These are phyloP conservation scores for Drosophila parabipectinata DNA, from an alignment of 1,140 invertebrate species.

Conservation along the genomic window DNA sequence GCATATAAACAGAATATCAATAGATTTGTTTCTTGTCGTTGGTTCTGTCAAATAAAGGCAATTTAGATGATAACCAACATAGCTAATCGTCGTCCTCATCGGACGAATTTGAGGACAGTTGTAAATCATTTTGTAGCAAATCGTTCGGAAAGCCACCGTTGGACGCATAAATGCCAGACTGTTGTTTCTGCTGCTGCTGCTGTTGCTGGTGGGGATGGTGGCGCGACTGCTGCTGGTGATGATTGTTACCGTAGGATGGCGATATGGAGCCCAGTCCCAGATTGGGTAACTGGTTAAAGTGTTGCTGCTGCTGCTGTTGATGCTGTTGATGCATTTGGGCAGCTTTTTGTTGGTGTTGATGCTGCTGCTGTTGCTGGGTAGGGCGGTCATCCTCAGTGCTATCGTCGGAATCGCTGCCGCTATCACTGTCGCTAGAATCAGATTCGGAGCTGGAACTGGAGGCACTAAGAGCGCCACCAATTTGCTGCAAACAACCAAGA, in stretches of 20 bases:
- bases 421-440: slow-evolving; percentile 84
- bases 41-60: slow-evolving; percentile 42
- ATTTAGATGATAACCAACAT: slow-evolving; percentile 30
- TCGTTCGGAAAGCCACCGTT: slow-evolving; percentile 85
- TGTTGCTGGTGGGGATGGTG: slow-evolving; percentile 69
- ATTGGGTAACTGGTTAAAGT: slow-evolving; percentile 42
- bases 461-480: slow-evolving; percentile 72
- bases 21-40: slow-evolving; percentile 40
- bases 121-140: slow-evolving; percentile 89
- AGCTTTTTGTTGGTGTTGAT: slow-evolving; percentile 37
- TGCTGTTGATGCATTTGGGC: slow-evolving; percentile 56
- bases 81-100: slow-evolving; percentile 79
- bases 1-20: slow-evolving; percentile 70
- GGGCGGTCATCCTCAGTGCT: slow-evolving; percentile 70
- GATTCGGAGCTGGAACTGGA: slow-evolving; percentile 83
- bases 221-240: slow-evolving; percentile 57
- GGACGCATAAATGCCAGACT: slow-evolving; percentile 74
- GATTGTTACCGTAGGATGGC: slow-evolving; percentile 45
- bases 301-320: slow-evolving; percentile 57
- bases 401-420: slow-evolving; percentile 83
- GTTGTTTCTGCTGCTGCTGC: slow-evolving; percentile 47
- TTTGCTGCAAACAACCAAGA: slow-evolving; percentile 58
- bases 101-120: slow-evolving; percentile 86
- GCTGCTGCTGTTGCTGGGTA: slow-evolving; percentile 25
- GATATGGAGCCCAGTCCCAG: slow-evolving; percentile 48